Percentiles rank a stretch among this genome's conserved stretches.
Conservation (phyloP, 2,888 invertebrate genomes). For the Drosophila buzzatii region DNA sequence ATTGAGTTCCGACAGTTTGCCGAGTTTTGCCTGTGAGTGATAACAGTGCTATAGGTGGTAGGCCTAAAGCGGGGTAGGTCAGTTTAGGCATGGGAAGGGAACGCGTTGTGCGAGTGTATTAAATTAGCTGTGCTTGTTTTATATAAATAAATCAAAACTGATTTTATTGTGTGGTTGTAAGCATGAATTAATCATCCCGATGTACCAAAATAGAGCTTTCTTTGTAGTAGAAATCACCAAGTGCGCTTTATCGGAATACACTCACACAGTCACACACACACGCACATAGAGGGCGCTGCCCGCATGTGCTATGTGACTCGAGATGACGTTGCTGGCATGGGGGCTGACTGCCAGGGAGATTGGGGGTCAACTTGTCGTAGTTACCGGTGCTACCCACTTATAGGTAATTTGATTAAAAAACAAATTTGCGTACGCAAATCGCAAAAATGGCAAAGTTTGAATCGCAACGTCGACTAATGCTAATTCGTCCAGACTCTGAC, state of each 20-base stretch:
- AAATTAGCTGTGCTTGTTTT: neutral
- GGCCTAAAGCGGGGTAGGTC: too few relatives aligned
- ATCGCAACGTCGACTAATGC: conserved; percentile 28
- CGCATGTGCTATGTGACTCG: conserved; percentile 6
- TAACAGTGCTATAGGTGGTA: too few relatives aligned
- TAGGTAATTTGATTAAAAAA: conserved; percentile 60
- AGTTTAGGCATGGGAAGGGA: neutral
- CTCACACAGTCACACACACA: neutral
- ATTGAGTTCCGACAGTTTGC: neutral
- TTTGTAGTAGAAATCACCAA: conserved; percentile 7
- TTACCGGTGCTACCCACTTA: conserved; percentile 20
- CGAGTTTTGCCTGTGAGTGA: neutral
- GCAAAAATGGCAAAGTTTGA: neutral
- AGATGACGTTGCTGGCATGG: neutral
- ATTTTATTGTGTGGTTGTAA: conserved; percentile 27
- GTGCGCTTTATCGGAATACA: conserved; percentile 5
- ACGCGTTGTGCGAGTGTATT: neutral
- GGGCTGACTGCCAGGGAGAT: too few relatives aligned
- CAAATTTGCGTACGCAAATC: conserved; percentile 53
- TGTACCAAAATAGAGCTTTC: conserved; percentile 20
- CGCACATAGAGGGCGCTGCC: neutral
- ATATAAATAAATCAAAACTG: conserved; percentile 27
- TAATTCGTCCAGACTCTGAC: conserved; percentile 27
- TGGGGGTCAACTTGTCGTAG: neutral
- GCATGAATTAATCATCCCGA: conserved; percentile 25